phyloP scores from a whole-genome alignment of 2,797 vertebrate genomes.

The Falco novaeseelandiae region DNA sequence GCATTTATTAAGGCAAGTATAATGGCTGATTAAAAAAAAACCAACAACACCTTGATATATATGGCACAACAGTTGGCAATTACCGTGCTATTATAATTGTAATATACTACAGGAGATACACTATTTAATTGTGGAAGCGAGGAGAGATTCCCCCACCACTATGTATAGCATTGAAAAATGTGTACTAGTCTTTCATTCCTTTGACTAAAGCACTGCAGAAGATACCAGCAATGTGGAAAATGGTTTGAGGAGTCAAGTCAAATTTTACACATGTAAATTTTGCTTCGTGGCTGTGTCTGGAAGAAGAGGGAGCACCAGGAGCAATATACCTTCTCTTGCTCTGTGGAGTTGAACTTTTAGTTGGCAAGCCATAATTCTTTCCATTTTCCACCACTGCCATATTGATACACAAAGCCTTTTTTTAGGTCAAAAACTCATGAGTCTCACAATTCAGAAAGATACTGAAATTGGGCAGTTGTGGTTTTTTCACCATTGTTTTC shows the following conservation, averaged over 20 bases:
- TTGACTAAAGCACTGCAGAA: neutral
- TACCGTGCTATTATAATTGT: neutral
- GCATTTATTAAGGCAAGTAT: neutral
- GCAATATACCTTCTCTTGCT: neutral
- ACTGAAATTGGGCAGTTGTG: accelerated
- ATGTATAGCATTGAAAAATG: neutral
- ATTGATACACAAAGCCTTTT: neutral
- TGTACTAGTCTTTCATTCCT: neutral
- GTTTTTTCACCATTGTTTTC: neutral
- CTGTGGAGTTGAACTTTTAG: neutral
- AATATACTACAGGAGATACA: neutral
- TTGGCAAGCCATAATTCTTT: neutral
- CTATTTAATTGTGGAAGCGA: neutral
- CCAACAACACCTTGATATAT: neutral
- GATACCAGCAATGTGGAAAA: neutral
- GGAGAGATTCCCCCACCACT: no score
- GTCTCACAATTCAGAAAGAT: neutral
- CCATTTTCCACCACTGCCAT: neutral
- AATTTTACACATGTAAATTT: neutral
- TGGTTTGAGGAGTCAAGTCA: neutral
- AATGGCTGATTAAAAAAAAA: neutral
- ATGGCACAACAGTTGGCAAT: neutral
- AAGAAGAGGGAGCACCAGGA: neutral
- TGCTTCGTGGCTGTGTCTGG: neutral
- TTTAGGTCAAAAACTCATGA: neutral